Percentiles rank a stretch among this genome's conserved stretches.
Evolutionary conservation across 2,888 invertebrate species (phyloP).

Genomic region (Drosophila rellima): DNA sequence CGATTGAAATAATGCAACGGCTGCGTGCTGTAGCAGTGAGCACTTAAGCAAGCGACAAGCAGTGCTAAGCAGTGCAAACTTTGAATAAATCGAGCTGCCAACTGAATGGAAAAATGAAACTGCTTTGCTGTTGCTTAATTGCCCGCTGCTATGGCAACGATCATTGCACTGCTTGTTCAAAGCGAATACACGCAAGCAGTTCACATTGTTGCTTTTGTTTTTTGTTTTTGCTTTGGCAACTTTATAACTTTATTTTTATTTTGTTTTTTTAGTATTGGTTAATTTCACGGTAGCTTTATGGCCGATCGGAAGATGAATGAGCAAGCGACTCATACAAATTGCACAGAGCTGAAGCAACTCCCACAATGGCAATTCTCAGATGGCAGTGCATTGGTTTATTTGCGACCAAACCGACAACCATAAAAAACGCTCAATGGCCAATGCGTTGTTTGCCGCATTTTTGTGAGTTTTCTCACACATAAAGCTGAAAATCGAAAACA

Average conservation of each 20-base stretch:
- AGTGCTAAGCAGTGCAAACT: slow-evolving; percentile 5
- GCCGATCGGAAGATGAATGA: slow-evolving; percentile 61
- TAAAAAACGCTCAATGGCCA: slow-evolving; percentile 63
- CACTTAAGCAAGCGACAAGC: not conserved
- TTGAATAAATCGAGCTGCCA: slow-evolving; percentile 11
- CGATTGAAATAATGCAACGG: not conserved
- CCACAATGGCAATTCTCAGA: slow-evolving; percentile 63
- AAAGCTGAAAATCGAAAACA: slow-evolving; percentile 68
- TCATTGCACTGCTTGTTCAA: slow-evolving; percentile 8
- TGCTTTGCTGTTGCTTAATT: not conserved
- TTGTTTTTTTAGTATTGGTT: slow-evolving; percentile 2
- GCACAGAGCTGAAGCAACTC: slow-evolving; percentile 48
- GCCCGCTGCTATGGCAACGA: slow-evolving; percentile 18
- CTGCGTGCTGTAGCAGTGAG: slow-evolving; percentile 6
- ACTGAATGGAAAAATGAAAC: not conserved
- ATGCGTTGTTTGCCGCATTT: slow-evolving; percentile 15
- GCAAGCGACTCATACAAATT: slow-evolving; percentile 25
- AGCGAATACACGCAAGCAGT: slow-evolving; percentile 27
- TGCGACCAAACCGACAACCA: slow-evolving; percentile 39
- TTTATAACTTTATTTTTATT: not conserved
- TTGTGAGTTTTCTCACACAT: slow-evolving; percentile 72
- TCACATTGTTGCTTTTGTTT: not conserved
- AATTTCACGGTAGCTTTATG: slow-evolving; percentile 40
- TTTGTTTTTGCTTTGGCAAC: not conserved
- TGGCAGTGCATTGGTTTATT: slow-evolving; percentile 60